Evolutionary conservation across 2,113 vertebrate genomes (phyloP), one percentile per base, ranked within the genome.

Genomic region (Peromyscus californicus): DNA sequence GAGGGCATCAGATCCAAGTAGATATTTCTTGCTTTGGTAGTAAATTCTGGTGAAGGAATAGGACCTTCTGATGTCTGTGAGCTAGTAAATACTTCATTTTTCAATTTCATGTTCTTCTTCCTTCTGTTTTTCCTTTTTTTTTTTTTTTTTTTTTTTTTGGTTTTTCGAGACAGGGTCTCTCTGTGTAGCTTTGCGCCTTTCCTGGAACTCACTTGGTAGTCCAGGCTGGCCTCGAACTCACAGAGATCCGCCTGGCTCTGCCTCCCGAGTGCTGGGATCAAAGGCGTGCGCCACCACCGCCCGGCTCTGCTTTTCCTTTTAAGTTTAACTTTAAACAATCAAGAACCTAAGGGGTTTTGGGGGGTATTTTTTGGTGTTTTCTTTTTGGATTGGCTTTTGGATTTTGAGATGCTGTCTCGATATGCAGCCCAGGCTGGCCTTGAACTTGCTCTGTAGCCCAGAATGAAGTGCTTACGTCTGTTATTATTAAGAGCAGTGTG

Each of bases 11-110:
- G 51, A 22, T 57, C 17, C 79, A 54, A 54, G 31, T 33, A 80
- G 78, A 54, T 19, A 79, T 79, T 54, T 80, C 48, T 80, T 80
- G 48, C 48, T 54, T 79, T 85, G 57, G 24, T 63, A 63, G 29
- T 31, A 31, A 42, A 93, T 95, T 96, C 95, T 96, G 91, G 54
- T 94, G 54, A 74, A 95, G 61, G 33, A 87, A 63, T 83, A 74
- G 76, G 3, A 79, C 17, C 26, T 95, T 90, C 26, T 91, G 13
- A 3, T 93, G 82, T 96, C 80, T 94, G 78, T 94, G 78, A 84
- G 33, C 80, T 91, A 90, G 36, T 91, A 95, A 85, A 83, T 91
- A 72, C 33, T 61, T 92, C 70, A 22, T 89, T 45, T 87, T 93
- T 96, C 11, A 33, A 31, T 93, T 95, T 95, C 54, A 69, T 72